Evolutionary conservation across 30 jellyfish, hydroid and myxozoan species (phyloP).

Genomic region (Pseudorhiza aurosa): DNA sequence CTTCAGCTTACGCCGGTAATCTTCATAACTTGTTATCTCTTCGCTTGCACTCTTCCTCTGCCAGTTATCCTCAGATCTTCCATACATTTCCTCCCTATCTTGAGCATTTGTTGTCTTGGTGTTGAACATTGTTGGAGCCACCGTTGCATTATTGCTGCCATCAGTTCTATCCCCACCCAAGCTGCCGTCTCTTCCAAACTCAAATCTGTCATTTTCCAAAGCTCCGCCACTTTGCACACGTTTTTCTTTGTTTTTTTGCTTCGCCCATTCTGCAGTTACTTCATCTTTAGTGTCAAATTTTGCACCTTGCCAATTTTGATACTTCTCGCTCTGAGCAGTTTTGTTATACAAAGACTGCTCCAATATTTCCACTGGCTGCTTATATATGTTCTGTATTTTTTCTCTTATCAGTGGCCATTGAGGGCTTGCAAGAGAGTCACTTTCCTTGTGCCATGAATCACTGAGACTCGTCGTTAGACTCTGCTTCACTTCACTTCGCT

Average conservation of each 20-base stretch:
- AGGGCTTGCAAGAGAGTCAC: slow-evolving; percentile 20
- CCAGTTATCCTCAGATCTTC: slow-evolving; percentile 26
- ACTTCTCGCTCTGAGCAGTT: not conserved
- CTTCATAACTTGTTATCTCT: slow-evolving; percentile 45
- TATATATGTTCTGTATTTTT: slow-evolving; percentile 48
- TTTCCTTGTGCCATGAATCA: not conserved
- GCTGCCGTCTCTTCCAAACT: not conserved
- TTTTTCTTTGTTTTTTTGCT: not conserved
- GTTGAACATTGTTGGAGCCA: not conserved
- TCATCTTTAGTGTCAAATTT: too few relatives aligned
- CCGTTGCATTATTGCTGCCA: not conserved
- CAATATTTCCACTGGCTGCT: slow-evolving; percentile 56
- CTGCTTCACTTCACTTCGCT: too few relatives aligned
- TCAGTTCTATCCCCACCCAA: too few relatives aligned
- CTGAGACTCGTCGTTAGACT: too few relatives aligned
- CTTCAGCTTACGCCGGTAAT: slow-evolving; percentile 31
- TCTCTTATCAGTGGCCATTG: slow-evolving; percentile 71
- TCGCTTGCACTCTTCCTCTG: slow-evolving; percentile 43
- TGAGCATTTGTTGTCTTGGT: not conserved
- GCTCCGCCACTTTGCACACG: not conserved
- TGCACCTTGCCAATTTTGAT: not conserved
- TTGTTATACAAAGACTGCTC: slow-evolving; percentile 27
- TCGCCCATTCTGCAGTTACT: not conserved
- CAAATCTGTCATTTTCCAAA: not conserved
- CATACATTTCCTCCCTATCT: not conserved